These are phyloP conservation scores for Sialia sialis DNA, from an alignment of 2,113 vertebrate genomes.

Conservation along the genomic window DNA sequence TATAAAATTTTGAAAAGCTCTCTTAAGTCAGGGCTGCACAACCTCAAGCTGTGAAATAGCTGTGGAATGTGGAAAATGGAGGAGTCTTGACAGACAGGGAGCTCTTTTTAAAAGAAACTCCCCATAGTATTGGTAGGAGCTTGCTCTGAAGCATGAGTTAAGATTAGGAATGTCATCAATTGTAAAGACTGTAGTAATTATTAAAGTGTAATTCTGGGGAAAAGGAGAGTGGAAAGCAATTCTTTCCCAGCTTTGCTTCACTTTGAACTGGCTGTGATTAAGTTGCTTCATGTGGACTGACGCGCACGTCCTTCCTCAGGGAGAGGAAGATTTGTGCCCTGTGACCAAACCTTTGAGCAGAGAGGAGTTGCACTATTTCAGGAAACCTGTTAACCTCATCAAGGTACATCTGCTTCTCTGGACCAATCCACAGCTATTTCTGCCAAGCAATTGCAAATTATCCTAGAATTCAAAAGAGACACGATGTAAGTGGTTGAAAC, in stretches of 20 bases:
- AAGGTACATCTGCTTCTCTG: not conserved
- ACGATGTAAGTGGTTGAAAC: not conserved
- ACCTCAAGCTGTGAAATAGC: not conserved
- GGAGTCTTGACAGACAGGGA: not conserved
- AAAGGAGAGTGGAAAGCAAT: not conserved
- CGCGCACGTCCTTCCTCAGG: rapidly evolving
- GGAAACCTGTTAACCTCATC: not conserved
- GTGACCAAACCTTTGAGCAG: not conserved
- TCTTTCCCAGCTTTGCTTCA: not conserved
- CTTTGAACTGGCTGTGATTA: not conserved
- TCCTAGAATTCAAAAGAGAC: not conserved
- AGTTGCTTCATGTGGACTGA: not conserved
- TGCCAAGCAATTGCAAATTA: not conserved
- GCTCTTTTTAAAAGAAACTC: not conserved
- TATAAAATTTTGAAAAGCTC: not conserved
- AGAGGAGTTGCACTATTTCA: not conserved
- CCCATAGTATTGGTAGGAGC: not conserved
- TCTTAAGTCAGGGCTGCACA: not conserved
- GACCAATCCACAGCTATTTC: not conserved
- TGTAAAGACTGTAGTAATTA: not conserved
- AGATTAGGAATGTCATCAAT: not conserved
- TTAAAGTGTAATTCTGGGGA: not conserved
- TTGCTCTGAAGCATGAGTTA: not conserved
- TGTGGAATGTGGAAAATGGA: not conserved
- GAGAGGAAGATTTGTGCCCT: not conserved